phyloP scores from a whole-genome alignment of 2,888 invertebrate species.

The Andricus curvator region DNA sequence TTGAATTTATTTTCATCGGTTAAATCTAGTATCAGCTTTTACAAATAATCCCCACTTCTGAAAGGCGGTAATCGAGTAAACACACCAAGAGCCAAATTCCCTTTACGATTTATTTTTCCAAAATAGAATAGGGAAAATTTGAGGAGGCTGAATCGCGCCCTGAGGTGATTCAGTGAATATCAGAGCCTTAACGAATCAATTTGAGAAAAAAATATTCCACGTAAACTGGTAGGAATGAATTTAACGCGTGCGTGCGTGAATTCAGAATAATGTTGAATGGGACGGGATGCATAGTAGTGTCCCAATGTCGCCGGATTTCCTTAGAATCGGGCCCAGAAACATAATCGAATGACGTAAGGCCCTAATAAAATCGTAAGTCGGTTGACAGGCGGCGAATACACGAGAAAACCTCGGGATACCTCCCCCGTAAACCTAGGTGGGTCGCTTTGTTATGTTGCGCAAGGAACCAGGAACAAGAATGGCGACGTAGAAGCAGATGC shows the following conservation, averaged over 20 bases:
- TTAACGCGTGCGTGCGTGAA: slow-evolving; percentile 34
- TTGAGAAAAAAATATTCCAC: slow-evolving; percentile 13
- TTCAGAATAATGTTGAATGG: slow-evolving; percentile 20
- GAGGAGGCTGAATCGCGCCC: slow-evolving; percentile 14
- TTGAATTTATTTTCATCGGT: no score
- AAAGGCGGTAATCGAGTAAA: neutral
- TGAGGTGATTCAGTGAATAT: neutral
- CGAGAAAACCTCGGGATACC: slow-evolving; percentile 64
- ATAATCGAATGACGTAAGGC: slow-evolving; percentile 76
- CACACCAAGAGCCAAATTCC: neutral
- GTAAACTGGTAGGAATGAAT: slow-evolving; percentile 9
- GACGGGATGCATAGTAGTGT: neutral
- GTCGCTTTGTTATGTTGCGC: slow-evolving; percentile 70
- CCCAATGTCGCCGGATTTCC: slow-evolving; percentile 41
- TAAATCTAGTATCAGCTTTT: no score
- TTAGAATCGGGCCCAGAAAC: slow-evolving; percentile 52
- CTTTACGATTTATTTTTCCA: slow-evolving; percentile 8
- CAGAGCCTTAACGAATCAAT: slow-evolving; percentile 30
- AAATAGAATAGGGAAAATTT: neutral
- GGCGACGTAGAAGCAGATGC: slow-evolving; percentile 73
- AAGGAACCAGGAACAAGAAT: slow-evolving; percentile 65
- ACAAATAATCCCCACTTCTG: neutral
- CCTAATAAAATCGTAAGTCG: slow-evolving; percentile 77
- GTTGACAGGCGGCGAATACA: slow-evolving; percentile 71
- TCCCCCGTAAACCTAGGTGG: slow-evolving; percentile 70